phyloP scores from a whole-genome alignment of 2,888 invertebrate genomes.

The Euplagia quadripunctaria region DNA sequence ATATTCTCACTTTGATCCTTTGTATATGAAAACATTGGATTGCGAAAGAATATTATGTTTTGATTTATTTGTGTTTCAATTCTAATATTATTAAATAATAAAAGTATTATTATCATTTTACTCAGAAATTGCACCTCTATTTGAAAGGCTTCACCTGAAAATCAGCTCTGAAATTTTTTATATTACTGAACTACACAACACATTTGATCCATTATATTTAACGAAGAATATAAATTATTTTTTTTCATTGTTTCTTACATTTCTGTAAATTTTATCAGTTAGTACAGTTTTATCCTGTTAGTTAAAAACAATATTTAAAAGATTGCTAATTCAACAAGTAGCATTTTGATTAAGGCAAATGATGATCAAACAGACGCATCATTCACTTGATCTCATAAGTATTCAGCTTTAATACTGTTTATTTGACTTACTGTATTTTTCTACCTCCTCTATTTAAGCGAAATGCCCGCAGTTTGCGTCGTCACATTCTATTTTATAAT shows the following conservation, averaged over 20 bases:
- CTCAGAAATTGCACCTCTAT: not conserved
- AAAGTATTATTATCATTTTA: not conserved
- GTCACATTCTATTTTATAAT: too few relatives aligned
- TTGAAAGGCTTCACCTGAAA: not conserved
- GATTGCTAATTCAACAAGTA: too few relatives aligned
- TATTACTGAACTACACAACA: not conserved
- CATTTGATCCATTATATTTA: not conserved
- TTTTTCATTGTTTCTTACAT: not conserved
- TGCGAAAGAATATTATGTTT: not conserved
- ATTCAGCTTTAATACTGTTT: too few relatives aligned
- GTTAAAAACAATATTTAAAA: not conserved
- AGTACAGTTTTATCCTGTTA: not conserved
- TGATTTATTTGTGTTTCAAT: not conserved
- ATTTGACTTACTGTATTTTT: too few relatives aligned
- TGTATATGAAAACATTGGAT: not conserved
- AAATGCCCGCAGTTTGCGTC: too few relatives aligned
- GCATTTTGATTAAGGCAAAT: too few relatives aligned
- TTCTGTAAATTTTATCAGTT: not conserved
- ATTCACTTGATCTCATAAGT: too few relatives aligned
- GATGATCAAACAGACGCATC: too few relatives aligned
- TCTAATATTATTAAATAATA: not conserved
- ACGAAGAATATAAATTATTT: not conserved
- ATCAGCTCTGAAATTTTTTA: not conserved
- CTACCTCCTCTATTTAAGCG: too few relatives aligned
- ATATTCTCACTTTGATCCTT: constrained; percentile 1